Evolutionary conservation across 2,888 invertebrate genomes (phyloP).

Genomic region (Eulithis testata): DNA sequence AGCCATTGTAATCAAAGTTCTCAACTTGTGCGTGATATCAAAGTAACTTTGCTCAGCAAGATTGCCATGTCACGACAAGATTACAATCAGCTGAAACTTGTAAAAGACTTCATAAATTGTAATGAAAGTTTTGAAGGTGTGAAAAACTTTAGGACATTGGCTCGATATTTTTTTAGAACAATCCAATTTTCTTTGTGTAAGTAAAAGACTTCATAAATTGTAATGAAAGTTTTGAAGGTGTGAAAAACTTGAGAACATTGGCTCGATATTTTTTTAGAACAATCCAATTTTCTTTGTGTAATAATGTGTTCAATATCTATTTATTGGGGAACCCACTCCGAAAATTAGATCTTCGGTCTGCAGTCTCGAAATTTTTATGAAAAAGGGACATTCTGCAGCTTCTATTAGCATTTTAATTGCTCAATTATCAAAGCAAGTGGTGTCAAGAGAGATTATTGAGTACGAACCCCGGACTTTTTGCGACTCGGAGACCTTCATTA

Average conservation of each 20-base stretch:
- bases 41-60: conserved; percentile 27
- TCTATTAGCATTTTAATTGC: conserved; percentile 31
- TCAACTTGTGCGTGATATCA: conserved; percentile 36
- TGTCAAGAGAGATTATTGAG: conserved; percentile 22
- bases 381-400: conserved; percentile 1
- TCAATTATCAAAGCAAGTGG: conserved; percentile 31
- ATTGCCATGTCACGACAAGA: conserved; percentile 31
- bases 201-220: background rate
- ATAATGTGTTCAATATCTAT: no score
- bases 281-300: no score
- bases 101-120: background rate
- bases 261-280: no score
- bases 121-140: background rate
- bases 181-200: no score
- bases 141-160: no score
- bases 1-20: conserved; percentile 26
- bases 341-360: background rate
- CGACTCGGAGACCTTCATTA: conserved; percentile 23
- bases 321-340: no score
- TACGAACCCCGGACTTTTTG: conserved; percentile 13
- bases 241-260: no score
- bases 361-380: background rate
- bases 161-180: no score
- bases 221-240: background rate
- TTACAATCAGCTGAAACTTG: conserved; percentile 18